Percentiles rank a stretch among this genome's conserved stretches.
These are phyloP conservation scores for Xanthorhoe spadicearia DNA, from an alignment of 2,888 invertebrate genomes.

Conservation along the genomic window DNA sequence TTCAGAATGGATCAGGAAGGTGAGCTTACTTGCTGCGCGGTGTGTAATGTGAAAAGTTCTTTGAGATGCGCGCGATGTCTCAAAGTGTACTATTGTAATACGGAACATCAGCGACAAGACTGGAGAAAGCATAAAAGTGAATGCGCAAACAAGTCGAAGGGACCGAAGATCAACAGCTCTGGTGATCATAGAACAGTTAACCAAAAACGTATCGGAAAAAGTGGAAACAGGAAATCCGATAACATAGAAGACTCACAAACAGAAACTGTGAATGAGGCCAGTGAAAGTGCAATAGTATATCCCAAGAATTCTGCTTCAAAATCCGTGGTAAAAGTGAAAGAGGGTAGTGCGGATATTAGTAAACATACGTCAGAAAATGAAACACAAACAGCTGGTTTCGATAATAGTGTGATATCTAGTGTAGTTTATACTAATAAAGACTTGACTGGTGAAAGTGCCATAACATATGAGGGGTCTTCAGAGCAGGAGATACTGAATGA, in stretches of 20 bases:
- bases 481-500: constrained; percentile 88
- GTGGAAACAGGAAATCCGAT: constrained; percentile 50
- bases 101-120: constrained; percentile 91
- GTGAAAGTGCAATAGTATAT: constrained; percentile 56
- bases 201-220: constrained; percentile 58
- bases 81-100: constrained; percentile 90
- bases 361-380: constrained; percentile 60
- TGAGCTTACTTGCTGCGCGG: constrained; percentile 81
- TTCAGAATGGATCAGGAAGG: constrained; percentile 81
- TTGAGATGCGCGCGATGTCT: constrained; percentile 91
- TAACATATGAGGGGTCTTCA: constrained; percentile 88
- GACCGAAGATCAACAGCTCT: constrained; percentile 60
- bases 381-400: constrained; percentile 55
- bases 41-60: constrained; percentile 87
- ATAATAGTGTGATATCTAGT: constrained; percentile 77
- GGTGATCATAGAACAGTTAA: constrained; percentile 55
- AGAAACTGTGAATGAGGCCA: constrained; percentile 50
- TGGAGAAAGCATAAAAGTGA: constrained; percentile 90
- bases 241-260: constrained; percentile 46
- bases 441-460: constrained; percentile 73
- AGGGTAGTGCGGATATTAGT: constrained; percentile 61
- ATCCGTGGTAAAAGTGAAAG: constrained; percentile 61
- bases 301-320: constrained; percentile 64
- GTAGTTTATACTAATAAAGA: constrained; percentile 76
- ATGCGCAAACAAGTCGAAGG: constrained; percentile 79